Conservation (phyloP, 1,140 invertebrate genomes). For the Sycobia sp. region DNA sequence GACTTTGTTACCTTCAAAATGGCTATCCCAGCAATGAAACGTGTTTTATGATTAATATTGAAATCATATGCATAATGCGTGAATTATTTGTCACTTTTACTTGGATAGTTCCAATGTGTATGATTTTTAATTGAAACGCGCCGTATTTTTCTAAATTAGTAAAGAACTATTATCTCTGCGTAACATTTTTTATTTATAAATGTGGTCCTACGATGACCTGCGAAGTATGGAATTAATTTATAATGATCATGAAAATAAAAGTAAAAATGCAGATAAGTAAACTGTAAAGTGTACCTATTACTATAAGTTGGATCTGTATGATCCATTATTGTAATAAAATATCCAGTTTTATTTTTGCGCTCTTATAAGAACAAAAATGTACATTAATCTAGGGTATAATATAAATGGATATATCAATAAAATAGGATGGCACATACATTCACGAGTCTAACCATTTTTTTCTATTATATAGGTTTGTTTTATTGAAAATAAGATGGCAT, state of each 20-base stretch:
- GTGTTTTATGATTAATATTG: slow-evolving; percentile 19
- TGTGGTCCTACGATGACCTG: not conserved
- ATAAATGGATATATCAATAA: slow-evolving; percentile 37
- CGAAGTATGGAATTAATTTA: slow-evolving; percentile 38
- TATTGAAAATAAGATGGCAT: slow-evolving; percentile 1
- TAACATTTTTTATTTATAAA: slow-evolving; percentile 32
- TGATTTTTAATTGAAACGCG: slow-evolving; percentile 35
- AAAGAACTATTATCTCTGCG: slow-evolving; percentile 31
- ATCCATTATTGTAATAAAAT: slow-evolving; percentile 50
- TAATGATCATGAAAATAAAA: slow-evolving; percentile 33
- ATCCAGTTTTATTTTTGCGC: slow-evolving; percentile 56
- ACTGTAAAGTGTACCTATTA: slow-evolving; percentile 56
- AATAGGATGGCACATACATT: slow-evolving; percentile 48
- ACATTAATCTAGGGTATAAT: slow-evolving; percentile 53
- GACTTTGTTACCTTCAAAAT: slow-evolving; percentile 29
- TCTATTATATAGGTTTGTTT: no score
- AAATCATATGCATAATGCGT: slow-evolving; percentile 20
- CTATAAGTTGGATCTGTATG: slow-evolving; percentile 47
- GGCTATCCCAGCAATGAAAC: slow-evolving; percentile 24
- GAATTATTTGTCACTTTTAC: slow-evolving; percentile 33
- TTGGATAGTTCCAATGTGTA: slow-evolving; percentile 33
- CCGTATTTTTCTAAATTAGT: slow-evolving; percentile 35
- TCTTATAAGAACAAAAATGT: slow-evolving; percentile 54
- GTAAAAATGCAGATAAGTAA: slow-evolving; percentile 32
- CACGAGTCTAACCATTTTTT: slow-evolving; percentile 47